Evolutionary conservation across 2,113 vertebrate species (phyloP).

Genomic region (Oostethus manadensis): DNA sequence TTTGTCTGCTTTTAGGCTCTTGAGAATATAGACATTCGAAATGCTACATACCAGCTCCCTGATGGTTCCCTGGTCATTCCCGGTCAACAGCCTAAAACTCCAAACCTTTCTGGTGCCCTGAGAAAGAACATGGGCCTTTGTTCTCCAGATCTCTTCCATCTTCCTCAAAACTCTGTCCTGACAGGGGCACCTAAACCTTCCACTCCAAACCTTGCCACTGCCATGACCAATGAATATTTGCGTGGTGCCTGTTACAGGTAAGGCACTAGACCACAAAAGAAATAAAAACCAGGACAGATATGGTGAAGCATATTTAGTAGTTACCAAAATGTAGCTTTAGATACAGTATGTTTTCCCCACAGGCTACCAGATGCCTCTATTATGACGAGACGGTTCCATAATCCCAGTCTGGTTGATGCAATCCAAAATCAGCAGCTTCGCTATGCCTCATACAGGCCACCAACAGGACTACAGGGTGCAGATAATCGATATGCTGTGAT

Average conservation of each 20-base stretch:
- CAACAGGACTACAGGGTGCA: slow-evolving; percentile 57
- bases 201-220: slow-evolving; percentile 51
- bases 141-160: slow-evolving; percentile 39
- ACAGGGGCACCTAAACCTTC: slow-evolving; percentile 52
- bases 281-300: not conserved
- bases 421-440: slow-evolving; percentile 70
- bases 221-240: slow-evolving; percentile 45
- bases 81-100: slow-evolving; percentile 50
- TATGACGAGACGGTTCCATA: slow-evolving; percentile 57
- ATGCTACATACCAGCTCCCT: slow-evolving; percentile 53
- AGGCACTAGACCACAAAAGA: not conserved
- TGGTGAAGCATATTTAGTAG: not conserved
- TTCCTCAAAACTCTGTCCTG: slow-evolving; percentile 49
- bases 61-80: slow-evolving; percentile 57
- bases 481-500: slow-evolving; percentile 81
- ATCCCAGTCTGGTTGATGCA: slow-evolving; percentile 57
- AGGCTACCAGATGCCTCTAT: slow-evolving; percentile 62
- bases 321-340: not conserved
- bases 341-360: slow-evolving; percentile 11
- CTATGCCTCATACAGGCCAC: slow-evolving; percentile 64
- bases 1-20: slow-evolving; percentile 53
- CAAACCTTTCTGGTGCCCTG: slow-evolving; percentile 51
- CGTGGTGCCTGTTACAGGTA: slow-evolving; percentile 42
- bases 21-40: slow-evolving; percentile 52
- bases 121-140: slow-evolving; percentile 51